Base-by-base conservation (phyloP, 2,888 invertebrate genomes). In the Apeira syringaria region DNA sequence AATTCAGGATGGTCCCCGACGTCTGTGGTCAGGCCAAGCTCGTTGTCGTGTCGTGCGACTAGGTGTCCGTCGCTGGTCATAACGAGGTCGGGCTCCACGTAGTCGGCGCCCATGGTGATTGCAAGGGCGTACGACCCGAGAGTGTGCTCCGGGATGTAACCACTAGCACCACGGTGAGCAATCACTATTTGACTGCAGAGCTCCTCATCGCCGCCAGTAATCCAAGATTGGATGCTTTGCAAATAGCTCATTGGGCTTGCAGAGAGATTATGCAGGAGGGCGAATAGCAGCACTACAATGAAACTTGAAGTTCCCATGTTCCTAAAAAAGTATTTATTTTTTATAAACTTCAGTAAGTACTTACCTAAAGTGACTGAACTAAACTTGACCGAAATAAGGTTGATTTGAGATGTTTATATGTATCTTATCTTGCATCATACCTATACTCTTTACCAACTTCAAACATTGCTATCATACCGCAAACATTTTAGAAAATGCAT, bases 71-170 rank as follows among this genome's bases (percentile, higher is more conserved):
- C 88, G 13, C 69, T 75, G 0, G 87, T 86, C 69, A 83, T 84
- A 2, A 88, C 88, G 20, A 88, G 66, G 43, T 88, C 88, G 0
- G 88, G 88, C 48, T 89, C 88, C 0, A 88, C 68, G 50, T 82
- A 88, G 59, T 88, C 87, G 1, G 86, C 76, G 1, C 86, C 87
- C 78, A 87, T 75, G 0, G 81, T 77, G 32, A 86, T 70, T 1
- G 88, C 80, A 1, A 89, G 67, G 0, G 86, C 79, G 47, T 88
- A 89, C 1, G 88, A 72, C 2, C 79, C 87, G 9, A 86, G 71
- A 0, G 88, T 89, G 49, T 89, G 88, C 51, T 89, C 88, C 0
- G 88, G 86, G 0, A 80, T 79, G 31, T 53, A 53, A 5, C 50
- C 49, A 24, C 53, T 56, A 6, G 55, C 55, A 2, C 55, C 55